A percentile compares a stretch with the other conserved stretches of the same genome.
phyloP scores from a whole-genome alignment of 2,888 invertebrate species.

The Netelia fuscicornis region DNA sequence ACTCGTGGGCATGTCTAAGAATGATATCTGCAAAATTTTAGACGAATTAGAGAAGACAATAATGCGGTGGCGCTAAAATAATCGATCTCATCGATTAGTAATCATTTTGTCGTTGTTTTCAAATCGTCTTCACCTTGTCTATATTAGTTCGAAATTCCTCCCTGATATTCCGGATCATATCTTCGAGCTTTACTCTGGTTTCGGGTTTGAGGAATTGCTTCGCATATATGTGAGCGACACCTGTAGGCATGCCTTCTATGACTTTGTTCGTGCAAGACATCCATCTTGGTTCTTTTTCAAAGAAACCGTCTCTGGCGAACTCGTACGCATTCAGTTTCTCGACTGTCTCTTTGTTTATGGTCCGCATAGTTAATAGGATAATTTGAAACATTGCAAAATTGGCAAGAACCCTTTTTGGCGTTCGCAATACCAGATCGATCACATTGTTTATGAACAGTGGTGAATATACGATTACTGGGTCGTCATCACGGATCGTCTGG shows the following conservation, averaged over 20 bases:
- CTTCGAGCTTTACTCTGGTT: slow-evolving; percentile 91
- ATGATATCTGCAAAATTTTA: slow-evolving; percentile 86
- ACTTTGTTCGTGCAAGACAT: slow-evolving; percentile 95
- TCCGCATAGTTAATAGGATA: slow-evolving; percentile 91
- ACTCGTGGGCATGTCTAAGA: slow-evolving; percentile 96
- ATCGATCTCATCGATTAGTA: not conserved
- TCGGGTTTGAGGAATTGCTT: slow-evolving; percentile 94
- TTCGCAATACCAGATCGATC: slow-evolving; percentile 87
- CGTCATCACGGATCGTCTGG: slow-evolving; percentile 87
- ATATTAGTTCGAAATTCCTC: slow-evolving; percentile 95
- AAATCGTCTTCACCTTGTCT: slow-evolving; percentile 88
- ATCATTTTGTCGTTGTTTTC: slow-evolving; percentile 89
- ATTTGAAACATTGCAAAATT: slow-evolving; percentile 98
- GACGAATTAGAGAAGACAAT: slow-evolving; percentile 1
- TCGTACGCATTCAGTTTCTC: slow-evolving; percentile 89
- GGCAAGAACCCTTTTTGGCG: slow-evolving; percentile 89
- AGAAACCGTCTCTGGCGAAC: slow-evolving; percentile 90
- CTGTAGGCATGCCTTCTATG: slow-evolving; percentile 90
- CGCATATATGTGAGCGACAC: slow-evolving; percentile 94
- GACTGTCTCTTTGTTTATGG: slow-evolving; percentile 90
- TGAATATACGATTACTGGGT: slow-evolving; percentile 93
- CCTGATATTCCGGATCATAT: not conserved
- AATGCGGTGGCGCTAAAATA: not conserved
- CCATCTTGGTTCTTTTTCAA: slow-evolving; percentile 95
- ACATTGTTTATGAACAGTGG: slow-evolving; percentile 92